Conservation (phyloP, 2,888 invertebrate genomes). For the Cataglyphis albicans region DNA sequence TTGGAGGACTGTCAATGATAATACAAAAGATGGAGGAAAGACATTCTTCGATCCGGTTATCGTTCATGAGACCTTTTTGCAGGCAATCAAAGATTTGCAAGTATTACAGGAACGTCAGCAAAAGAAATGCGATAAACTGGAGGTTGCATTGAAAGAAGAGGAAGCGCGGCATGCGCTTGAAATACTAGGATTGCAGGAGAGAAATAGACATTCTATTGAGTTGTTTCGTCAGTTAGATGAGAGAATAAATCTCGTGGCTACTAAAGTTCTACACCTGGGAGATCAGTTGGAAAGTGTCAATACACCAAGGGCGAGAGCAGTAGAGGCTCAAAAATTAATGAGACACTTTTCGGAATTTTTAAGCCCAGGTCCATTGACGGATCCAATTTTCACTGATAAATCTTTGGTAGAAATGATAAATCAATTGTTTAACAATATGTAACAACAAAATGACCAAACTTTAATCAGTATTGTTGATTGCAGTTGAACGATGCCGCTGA, state of each 20-base stretch:
- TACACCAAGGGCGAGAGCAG: constrained; percentile 96
- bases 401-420: constrained; percentile 88
- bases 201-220: constrained; percentile 94
- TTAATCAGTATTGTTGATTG: constrained; percentile 23
- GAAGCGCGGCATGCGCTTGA: constrained; percentile 94
- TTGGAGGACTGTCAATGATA: constrained; percentile 94
- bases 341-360: constrained; percentile 97
- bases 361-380: constrained; percentile 93
- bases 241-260: constrained; percentile 98
- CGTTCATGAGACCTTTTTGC: constrained; percentile 96
- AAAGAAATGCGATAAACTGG: constrained; percentile 94
- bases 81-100: constrained; percentile 94
- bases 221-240: constrained; percentile 97
- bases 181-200: constrained; percentile 93
- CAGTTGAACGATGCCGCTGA: constrained; percentile 98
- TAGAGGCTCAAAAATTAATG: constrained; percentile 97
- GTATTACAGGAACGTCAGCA: constrained; percentile 94
- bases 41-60: constrained; percentile 94
- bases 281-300: constrained; percentile 99
- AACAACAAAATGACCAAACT: background rate
- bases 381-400: constrained; percentile 95
- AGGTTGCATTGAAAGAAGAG: constrained; percentile 93
- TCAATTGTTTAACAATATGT: constrained; percentile 4
- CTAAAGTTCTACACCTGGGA: constrained; percentile 98
- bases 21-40: constrained; percentile 89